These are phyloP conservation scores for Diplodus sargus DNA, from an alignment of 2,797 vertebrate genomes.

Conservation along the genomic window DNA sequence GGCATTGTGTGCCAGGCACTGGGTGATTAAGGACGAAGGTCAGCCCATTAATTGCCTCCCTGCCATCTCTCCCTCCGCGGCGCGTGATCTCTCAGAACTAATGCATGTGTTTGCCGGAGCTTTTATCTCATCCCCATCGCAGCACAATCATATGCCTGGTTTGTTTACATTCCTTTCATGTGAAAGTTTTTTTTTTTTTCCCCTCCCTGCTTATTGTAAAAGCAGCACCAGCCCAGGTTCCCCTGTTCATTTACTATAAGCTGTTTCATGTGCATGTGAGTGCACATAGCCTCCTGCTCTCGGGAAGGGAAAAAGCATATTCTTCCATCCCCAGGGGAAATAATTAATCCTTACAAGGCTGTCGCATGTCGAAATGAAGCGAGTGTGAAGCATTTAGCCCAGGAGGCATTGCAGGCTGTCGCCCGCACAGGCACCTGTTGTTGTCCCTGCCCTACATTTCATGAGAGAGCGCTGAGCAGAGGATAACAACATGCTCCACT, in stretches of 20 bases:
- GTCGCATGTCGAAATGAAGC: slow-evolving; percentile 86
- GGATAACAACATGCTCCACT: slow-evolving; percentile 84
- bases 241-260: slow-evolving; percentile 65
- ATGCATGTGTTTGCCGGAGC: slow-evolving; percentile 77
- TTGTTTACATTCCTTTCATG: slow-evolving; percentile 78
- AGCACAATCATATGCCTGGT: slow-evolving; percentile 71
- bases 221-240: slow-evolving; percentile 58
- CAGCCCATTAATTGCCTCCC: slow-evolving; percentile 87
- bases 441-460: slow-evolving; percentile 86
- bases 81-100: slow-evolving; percentile 77
- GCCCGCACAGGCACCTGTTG: slow-evolving; percentile 87
- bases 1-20: slow-evolving; percentile 85
- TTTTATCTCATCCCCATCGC: slow-evolving; percentile 75
- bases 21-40: slow-evolving; percentile 88
- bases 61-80: slow-evolving; percentile 80
- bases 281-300: slow-evolving; percentile 73
- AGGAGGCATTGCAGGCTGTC: slow-evolving; percentile 87
- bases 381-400: slow-evolving; percentile 87
- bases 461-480: slow-evolving; percentile 77
- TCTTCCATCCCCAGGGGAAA: slow-evolving; percentile 84
- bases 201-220: slow-evolving; percentile 50
- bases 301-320: slow-evolving; percentile 78
- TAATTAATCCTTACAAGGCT: slow-evolving; percentile 88
- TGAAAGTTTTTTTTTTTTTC: slow-evolving; percentile 55
- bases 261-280: slow-evolving; percentile 75